Evolutionary conservation across 2,113 vertebrate species (phyloP).

Genomic region (Rallus limicola): DNA sequence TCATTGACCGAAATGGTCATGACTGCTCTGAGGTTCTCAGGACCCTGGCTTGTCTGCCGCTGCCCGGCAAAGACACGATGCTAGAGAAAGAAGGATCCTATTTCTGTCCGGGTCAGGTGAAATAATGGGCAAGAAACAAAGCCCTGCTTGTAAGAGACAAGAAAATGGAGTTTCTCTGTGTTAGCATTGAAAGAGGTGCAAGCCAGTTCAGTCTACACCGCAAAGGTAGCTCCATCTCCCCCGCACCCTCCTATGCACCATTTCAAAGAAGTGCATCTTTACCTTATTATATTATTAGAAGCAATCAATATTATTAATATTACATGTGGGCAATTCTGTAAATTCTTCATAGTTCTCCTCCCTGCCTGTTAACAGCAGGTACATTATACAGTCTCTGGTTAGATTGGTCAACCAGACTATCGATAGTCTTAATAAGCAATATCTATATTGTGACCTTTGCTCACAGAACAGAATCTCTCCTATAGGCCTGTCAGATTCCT

Average conservation of each 20-base stretch:
- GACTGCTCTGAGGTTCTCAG: background rate
- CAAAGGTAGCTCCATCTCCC: background rate
- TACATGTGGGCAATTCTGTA: slow-evolving; percentile 72
- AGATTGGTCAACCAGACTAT: slow-evolving; percentile 77
- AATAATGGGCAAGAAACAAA: background rate
- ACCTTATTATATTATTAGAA: slow-evolving; percentile 75
- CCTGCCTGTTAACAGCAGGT: slow-evolving; percentile 52
- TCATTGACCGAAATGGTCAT: background rate
- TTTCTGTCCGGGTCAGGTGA: slow-evolving; percentile 2
- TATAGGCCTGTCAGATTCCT: slow-evolving; percentile 69
- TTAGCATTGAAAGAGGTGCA: slow-evolving; percentile 1
- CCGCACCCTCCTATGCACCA: background rate
- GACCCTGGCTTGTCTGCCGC: background rate
- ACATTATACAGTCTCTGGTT: slow-evolving; percentile 71
- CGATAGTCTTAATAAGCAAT: slow-evolving; percentile 78
- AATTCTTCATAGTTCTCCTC: slow-evolving; percentile 57
- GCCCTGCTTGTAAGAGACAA: background rate
- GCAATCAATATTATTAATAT: slow-evolving; percentile 80
- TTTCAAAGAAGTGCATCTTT: slow-evolving; percentile 45
- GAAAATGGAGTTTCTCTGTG: background rate
- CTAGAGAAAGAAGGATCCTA: background rate
- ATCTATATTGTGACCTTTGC: slow-evolving; percentile 74
- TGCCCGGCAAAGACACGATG: background rate
- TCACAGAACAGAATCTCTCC: slow-evolving; percentile 70
- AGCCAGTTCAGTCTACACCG: background rate